Evolutionary conservation across 2,888 invertebrate species (phyloP), one percentile per base, ranked within the genome.

Genomic region (Entomobrya proxima): DNA sequence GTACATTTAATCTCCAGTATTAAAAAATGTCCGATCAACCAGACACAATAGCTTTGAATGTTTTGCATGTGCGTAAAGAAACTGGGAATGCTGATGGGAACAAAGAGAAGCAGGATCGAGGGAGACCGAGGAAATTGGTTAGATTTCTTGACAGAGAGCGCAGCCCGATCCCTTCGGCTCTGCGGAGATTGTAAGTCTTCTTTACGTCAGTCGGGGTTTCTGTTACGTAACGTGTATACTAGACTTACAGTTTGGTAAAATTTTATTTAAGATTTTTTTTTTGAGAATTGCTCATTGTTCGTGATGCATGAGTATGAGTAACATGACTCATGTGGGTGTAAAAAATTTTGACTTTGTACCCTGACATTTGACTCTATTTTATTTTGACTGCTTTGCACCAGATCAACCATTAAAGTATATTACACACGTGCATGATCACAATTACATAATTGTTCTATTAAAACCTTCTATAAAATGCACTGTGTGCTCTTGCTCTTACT

Each of bases 61-160:
- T 75, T 75, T 64, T 82, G 21, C 82, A 75, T 64, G 35, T 1
- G 35, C 47, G 61, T n/a, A 75, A 74, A 52, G 11, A 32, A 9
- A 37, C 37, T 37, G 64, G 61, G 13, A 74, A 18, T 37, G 27
- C 37, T 44, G 75, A 44, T 40, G 37, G 40, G 11, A 83, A 76
- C 83, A 76, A 76, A 83, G 67, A 61, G 5, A 75, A 82, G 30
- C 72, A 74, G 30, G 82, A 82, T 18, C 82, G 64, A 15, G 67
- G 52, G 69, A 79, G 76, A 32, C 79, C 79, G 52, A 86, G 67
- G 64, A 86, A 86, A 79, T 76, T 83, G 37, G 86, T 86, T 32
- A 72, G 86, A 47, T 86, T 86, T 79, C 79, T 86, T 74, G 86
- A 86, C 55, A 83, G 86, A 67, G 86, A 86, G 72, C 83, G 83